phyloP scores from a whole-genome alignment of 2,888 invertebrate genomes.

The Eupithecia centaureata region DNA sequence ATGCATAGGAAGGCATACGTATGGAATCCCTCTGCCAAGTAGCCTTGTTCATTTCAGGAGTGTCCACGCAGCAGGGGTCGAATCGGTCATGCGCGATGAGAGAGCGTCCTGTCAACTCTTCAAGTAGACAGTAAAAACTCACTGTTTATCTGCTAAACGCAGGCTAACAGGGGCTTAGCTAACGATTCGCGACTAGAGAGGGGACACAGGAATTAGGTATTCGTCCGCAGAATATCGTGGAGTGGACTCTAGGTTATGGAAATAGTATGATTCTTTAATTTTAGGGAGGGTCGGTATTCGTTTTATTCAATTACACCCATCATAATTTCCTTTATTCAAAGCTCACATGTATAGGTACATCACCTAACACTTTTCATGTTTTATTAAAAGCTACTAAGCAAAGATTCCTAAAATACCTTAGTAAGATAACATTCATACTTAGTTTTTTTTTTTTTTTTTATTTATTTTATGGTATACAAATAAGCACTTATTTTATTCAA shows the following conservation, averaged over 20 bases:
- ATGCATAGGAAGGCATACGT: not conserved
- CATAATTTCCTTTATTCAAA: no score
- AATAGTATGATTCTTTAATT: no score
- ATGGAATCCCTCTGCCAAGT: not conserved
- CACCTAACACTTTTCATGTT: no score
- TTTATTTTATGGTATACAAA: no score
- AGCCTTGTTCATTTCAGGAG: constrained; percentile 18
- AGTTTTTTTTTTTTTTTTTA: no score
- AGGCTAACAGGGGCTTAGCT: constrained; percentile 34
- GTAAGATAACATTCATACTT: no score
- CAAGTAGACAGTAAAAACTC: constrained; percentile 43
- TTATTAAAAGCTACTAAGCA: no score
- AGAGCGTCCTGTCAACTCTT: constrained; percentile 29
- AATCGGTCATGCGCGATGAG: constrained; percentile 24
- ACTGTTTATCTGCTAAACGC: constrained; percentile 43
- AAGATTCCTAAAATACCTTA: no score
- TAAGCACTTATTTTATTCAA: no score
- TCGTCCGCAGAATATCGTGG: not conserved
- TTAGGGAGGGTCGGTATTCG: no score
- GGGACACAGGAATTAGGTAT: constrained; percentile 15
- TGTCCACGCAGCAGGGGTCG: constrained; percentile 20
- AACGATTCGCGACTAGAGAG: constrained; percentile 24
- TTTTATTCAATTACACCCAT: no score
- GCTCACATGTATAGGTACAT: no score
- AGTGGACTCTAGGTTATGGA: not conserved